Percentiles rank a stretch among this genome's conserved stretches.
phyloP scores from a whole-genome alignment of 2,888 invertebrate genomes.

The Zhuqinia jingwanae region DNA sequence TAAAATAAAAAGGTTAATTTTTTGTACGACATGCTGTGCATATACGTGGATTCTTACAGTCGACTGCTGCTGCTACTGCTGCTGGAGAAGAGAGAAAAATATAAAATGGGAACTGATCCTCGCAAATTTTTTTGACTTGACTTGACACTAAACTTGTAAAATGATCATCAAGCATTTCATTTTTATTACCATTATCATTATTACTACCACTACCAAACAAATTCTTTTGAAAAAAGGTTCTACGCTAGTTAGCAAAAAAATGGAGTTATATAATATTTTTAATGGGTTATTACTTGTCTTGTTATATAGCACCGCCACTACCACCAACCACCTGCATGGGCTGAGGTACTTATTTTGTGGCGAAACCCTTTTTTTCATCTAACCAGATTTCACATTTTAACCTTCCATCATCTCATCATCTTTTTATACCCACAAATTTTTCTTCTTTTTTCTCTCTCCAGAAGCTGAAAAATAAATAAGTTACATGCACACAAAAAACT shows the following conservation, averaged over 20 bases:
- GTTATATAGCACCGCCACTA: no score
- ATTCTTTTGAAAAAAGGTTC: not conserved
- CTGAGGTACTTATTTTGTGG: not conserved
- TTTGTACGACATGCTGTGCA: not conserved
- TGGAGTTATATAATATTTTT: constrained; percentile 30
- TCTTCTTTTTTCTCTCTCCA: not conserved
- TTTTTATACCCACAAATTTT: not conserved
- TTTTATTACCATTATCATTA: not conserved
- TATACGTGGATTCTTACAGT: not conserved
- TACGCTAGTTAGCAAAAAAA: constrained; percentile 19
- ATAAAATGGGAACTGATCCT: constrained; percentile 14
- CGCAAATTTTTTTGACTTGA: constrained; percentile 25
- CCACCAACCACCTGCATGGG: constrained; percentile 4
- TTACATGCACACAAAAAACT: not conserved
- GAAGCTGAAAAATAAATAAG: not conserved
- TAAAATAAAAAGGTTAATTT: not conserved
- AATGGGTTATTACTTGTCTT: not conserved
- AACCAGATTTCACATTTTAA: no score
- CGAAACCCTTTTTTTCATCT: not conserved
- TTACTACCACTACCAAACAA: no score
- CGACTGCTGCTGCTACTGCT: no score
- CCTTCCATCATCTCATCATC: not conserved
- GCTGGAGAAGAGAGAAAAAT: not conserved
- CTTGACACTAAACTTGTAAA: not conserved
- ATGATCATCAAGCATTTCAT: no score